Evolutionary conservation across 2,888 invertebrate genomes (phyloP).

Genomic region (Aphodius granarius): DNA sequence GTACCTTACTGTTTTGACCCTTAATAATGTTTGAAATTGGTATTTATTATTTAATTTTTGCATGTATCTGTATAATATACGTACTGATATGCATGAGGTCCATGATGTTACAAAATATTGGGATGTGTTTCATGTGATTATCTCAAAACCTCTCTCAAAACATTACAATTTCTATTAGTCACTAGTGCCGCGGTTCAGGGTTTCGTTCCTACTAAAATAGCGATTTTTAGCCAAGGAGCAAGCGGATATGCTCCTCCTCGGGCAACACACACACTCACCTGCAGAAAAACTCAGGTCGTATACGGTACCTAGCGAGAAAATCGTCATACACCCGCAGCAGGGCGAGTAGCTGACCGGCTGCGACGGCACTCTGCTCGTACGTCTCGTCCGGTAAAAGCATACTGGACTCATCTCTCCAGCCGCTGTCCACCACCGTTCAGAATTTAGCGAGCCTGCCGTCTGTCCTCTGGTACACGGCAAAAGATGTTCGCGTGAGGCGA

Average conservation of each 20-base stretch:
- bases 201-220: no score
- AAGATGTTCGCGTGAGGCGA: not conserved
- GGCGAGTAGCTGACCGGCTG: slow-evolving; percentile 51
- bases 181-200: no score
- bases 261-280: slow-evolving; percentile 47
- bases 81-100: no score
- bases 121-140: no score
- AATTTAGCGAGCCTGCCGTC: not conserved
- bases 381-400: slow-evolving; percentile 81
- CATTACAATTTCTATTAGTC: no score
- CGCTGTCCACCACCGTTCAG: not conserved
- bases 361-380: slow-evolving; percentile 64
- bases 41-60: no score
- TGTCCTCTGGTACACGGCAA: not conserved
- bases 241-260: not conserved
- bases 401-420: slow-evolving; percentile 45
- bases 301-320: slow-evolving; percentile 66
- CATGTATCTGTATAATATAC: no score
- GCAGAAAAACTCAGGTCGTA: slow-evolving; percentile 79
- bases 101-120: no score
- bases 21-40: no score
- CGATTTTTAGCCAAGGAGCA: not conserved
- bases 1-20: no score
- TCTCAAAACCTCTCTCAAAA: no score
- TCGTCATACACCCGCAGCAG: slow-evolving; percentile 64